A percentile compares a stretch with the other conserved stretches of the same genome.
These are phyloP conservation scores for Pardosa pseudoannulata DNA, from an alignment of 2,888 invertebrate genomes.

Conservation along the genomic window DNA sequence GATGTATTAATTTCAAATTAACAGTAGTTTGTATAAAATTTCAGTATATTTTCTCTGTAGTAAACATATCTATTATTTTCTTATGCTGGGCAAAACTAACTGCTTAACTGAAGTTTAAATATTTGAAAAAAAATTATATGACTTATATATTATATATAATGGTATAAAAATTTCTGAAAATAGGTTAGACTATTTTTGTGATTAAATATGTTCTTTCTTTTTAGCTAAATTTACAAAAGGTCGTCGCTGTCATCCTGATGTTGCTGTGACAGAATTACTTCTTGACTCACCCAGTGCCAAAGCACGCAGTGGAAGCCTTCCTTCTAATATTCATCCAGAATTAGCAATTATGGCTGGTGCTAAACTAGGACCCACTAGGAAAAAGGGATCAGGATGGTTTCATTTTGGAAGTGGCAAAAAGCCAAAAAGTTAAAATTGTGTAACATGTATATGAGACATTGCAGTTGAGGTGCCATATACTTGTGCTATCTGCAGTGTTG, in stretches of 20 bases:
- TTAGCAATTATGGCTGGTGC: slow-evolving; percentile 65
- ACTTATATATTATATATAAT: too few species aligned
- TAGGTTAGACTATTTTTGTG: too few species aligned
- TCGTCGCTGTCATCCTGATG: slow-evolving; percentile 73
- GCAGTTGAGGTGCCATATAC: slow-evolving; percentile 61
- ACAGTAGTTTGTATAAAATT: too few species aligned
- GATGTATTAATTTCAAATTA: too few species aligned
- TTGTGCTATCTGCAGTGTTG: slow-evolving; percentile 26
- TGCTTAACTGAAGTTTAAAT: too few species aligned
- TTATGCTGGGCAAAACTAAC: too few species aligned
- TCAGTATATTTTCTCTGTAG: too few species aligned
- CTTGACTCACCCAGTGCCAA: slow-evolving; percentile 73
- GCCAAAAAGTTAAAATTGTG: slow-evolving; percentile 63
- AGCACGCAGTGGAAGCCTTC: slow-evolving; percentile 72
- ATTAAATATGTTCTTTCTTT: too few species aligned
- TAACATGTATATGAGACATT: slow-evolving; percentile 20
- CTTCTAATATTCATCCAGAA: slow-evolving; percentile 73
- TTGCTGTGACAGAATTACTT: slow-evolving; percentile 73
- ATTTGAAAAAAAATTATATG: too few species aligned
- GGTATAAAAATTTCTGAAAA: too few species aligned
- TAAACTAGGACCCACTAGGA: slow-evolving; percentile 67
- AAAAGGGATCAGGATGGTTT: slow-evolving; percentile 74
- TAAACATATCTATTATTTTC: too few species aligned
- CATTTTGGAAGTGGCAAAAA: slow-evolving; percentile 73
- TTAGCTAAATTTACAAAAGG: slow-evolving; percentile 71